Base-by-base conservation (phyloP, 2,888 invertebrate genomes). In the Tineola bisselliella region DNA sequence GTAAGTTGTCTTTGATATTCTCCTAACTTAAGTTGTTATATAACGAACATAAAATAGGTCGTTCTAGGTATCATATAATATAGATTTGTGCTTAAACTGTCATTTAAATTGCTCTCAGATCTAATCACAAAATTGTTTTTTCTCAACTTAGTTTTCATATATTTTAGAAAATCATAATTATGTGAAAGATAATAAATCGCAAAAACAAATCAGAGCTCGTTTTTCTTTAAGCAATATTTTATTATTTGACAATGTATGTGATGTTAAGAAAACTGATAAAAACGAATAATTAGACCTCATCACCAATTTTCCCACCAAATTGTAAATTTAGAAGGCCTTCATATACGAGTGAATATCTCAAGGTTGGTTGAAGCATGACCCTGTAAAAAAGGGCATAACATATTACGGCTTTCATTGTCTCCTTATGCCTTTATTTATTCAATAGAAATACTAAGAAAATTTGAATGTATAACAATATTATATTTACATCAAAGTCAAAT, bases 341-440 rank as follows among this genome's bases (percentile, higher is more conserved):
- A 15, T 48, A 15, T 48, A 48, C 11, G n/a, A 18, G 25, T 56
- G 18, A 13, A 19, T 56, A n/a, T n/a, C 19, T 33, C 33, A 33
- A 58, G 33, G 58, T 31, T 58, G 12, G 31, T 33, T 8, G 33
- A 58, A 10, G 58, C 58, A 58, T 58, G 58, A 58, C 58, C 58
- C 58, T 58, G 58, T 58, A 33, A 58, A 58, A 30, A 58, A 33
- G 58, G 58, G 56, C 30, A 18, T 56, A 25, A 30, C 4, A 1
- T 25, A 54, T 17, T 17, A 17, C 48, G 48, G 15, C 48, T 15
- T 15, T 48, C 48, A 17, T 48, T 17, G 13, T 13, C 48, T 48
- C 15, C 17, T 48, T 4, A 4, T 25, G 4, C 6, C 25, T 25
- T 25, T 25, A 15, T 48, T 48, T 48, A 48, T 48, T 48, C 48